Evolutionary conservation across 2,113 vertebrate species (phyloP).

Genomic region (Cacatua alba): DNA sequence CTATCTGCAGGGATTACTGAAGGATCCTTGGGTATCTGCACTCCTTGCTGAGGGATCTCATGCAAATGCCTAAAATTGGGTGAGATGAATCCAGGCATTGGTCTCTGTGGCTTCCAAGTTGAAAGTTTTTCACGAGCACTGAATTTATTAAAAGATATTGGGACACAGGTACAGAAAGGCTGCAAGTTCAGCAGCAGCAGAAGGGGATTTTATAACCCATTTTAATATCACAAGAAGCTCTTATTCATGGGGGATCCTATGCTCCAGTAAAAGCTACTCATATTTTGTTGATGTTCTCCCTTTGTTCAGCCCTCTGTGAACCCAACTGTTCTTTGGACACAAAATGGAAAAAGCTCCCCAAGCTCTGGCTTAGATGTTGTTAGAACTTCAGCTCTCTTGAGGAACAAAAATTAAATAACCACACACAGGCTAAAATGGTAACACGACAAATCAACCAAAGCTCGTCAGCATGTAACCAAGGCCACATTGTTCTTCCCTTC

Average conservation of each 20-base stretch:
- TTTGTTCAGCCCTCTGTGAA: slow-evolving; percentile 29
- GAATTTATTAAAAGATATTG: background rate
- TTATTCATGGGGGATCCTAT: background rate
- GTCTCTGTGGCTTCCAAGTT: background rate
- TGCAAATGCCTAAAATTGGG: background rate
- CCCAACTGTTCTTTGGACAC: slow-evolving; percentile 16
- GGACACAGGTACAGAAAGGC: background rate
- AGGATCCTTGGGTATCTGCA: background rate
- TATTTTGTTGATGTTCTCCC: slow-evolving; percentile 40
- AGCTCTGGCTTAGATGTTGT: slow-evolving; percentile 24
- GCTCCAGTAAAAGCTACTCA: background rate
- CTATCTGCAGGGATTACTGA: background rate
- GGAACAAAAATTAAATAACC: slow-evolving; percentile 44
- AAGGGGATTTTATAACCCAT: background rate
- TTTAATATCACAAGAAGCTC: background rate
- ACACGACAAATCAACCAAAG: slow-evolving; percentile 24
- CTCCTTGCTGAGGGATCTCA: background rate
- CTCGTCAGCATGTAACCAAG: slow-evolving; percentile 25
- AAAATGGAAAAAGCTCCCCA: slow-evolving; percentile 1
- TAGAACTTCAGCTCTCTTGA: slow-evolving; percentile 48
- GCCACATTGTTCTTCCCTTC: slow-evolving; percentile 49
- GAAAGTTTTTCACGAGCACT: background rate
- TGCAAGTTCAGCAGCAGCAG: background rate
- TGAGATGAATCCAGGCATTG: background rate
- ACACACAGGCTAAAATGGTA: slow-evolving; percentile 62